These are phyloP conservation scores for Collichthys lucidus DNA, from an alignment of 2,113 vertebrate species.

Conservation along the genomic window DNA sequence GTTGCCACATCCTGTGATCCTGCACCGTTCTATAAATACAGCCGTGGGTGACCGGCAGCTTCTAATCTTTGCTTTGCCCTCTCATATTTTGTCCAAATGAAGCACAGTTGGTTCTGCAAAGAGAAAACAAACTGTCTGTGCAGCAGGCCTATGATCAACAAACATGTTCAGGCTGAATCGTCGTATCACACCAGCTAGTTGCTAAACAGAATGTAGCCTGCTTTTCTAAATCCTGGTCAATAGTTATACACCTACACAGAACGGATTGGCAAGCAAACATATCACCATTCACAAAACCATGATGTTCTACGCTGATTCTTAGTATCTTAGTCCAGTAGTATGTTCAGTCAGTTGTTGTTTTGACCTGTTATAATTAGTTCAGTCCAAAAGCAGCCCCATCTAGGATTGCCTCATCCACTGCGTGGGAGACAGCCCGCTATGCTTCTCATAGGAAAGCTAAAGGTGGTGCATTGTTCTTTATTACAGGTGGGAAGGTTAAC, in stretches of 20 bases:
- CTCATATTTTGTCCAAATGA: background rate
- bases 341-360: background rate
- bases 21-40: conserved; percentile 12
- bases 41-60: background rate
- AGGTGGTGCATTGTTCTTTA: background rate
- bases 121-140: background rate
- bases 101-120: background rate
- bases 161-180: conserved; percentile 28
- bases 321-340: background rate
- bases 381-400: background rate
- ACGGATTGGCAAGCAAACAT: background rate
- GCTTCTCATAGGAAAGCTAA: background rate
- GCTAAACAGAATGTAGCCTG: background rate
- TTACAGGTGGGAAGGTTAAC: too few species aligned
- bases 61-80: conserved; percentile 4
- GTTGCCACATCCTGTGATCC: conserved; percentile 2
- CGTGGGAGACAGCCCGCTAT: background rate
- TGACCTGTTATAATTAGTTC: background rate
- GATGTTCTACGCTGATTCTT: background rate
- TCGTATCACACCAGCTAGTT: conserved; percentile 3
- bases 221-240: background rate
- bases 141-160: background rate
- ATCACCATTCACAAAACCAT: background rate
- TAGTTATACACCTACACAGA: background rate
- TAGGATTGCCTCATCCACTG: too few species aligned